Conservation (phyloP, 2,888 invertebrate genomes). For the Harmothoe impar region DNA sequence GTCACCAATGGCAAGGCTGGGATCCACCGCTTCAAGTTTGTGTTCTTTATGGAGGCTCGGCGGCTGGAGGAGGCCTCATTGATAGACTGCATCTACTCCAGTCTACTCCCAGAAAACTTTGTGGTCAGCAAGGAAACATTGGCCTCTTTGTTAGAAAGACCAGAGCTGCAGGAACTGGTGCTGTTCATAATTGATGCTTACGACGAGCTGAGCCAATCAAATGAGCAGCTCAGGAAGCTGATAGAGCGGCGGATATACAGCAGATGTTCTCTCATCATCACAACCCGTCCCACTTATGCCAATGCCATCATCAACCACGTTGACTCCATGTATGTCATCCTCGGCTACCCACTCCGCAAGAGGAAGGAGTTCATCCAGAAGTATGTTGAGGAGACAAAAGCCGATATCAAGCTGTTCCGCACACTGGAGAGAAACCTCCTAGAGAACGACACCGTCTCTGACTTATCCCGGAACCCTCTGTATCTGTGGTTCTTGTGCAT, state of each 20-base stretch:
- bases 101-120: conserved; percentile 48
- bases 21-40: conserved; percentile 48
- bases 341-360: conserved; percentile 48
- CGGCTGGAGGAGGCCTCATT: conserved; percentile 33
- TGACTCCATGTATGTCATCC: conserved; percentile 33
- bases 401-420: conserved; percentile 22
- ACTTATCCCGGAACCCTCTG: conserved; percentile 58
- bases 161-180: conserved; percentile 54
- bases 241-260: conserved; percentile 46
- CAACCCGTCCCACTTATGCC: conserved; percentile 52
- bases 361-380: conserved; percentile 62
- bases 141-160: not conserved
- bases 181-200: conserved; percentile 64
- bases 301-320: conserved; percentile 48
- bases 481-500: conserved; percentile 63
- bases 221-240: conserved; percentile 45
- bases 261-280: conserved; percentile 43
- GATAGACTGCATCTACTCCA: conserved; percentile 36
- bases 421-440: conserved; percentile 42
- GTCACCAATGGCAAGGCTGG: not conserved
- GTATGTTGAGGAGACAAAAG: conserved; percentile 52
- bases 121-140: conserved; percentile 35
- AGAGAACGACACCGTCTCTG: conserved; percentile 44
- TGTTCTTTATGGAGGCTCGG: conserved; percentile 59
- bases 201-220: conserved; percentile 44